Conservation (phyloP, 2,797 vertebrate genomes). For the Botia kubotai region DNA sequence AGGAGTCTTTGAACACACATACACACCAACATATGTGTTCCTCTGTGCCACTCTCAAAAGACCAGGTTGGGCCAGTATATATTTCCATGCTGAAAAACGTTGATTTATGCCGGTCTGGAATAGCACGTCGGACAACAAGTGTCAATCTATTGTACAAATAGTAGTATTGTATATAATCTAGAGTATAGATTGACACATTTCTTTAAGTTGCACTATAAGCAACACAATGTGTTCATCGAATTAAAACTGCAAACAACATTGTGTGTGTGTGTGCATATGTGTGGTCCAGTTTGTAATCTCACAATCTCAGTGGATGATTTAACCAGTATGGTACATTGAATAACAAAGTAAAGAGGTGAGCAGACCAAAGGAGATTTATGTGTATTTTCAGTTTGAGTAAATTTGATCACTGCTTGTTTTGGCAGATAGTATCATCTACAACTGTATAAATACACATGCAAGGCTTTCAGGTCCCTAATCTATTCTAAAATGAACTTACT, state of each 20-base stretch:
- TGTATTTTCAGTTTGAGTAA: slow-evolving; percentile 18
- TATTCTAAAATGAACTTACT: not conserved
- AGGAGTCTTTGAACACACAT: slow-evolving; percentile 56
- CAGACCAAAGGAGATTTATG: not conserved
- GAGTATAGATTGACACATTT: no score
- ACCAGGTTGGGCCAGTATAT: not conserved
- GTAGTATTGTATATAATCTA: no score
- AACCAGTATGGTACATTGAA: slow-evolving; percentile 27
- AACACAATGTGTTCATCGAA: not conserved
- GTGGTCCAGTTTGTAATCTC: slow-evolving; percentile 30
- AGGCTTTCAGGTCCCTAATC: not conserved
- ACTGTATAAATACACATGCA: not conserved
- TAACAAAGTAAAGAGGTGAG: slow-evolving; percentile 32
- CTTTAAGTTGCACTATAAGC: not conserved
- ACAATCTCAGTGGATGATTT: slow-evolving; percentile 38
- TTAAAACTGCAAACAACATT: no score
- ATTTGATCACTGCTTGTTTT: slow-evolving; percentile 3
- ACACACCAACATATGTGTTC: slow-evolving; percentile 36
- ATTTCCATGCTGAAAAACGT: not conserved
- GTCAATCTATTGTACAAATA: no score
- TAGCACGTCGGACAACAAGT: no score
- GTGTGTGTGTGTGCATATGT: not conserved
- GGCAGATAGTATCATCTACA: slow-evolving; percentile 13
- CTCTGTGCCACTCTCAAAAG: slow-evolving; percentile 23
- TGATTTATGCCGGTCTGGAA: not conserved